phyloP scores from a whole-genome alignment of 2,113 vertebrate genomes.

The Podarcis cretensis region DNA sequence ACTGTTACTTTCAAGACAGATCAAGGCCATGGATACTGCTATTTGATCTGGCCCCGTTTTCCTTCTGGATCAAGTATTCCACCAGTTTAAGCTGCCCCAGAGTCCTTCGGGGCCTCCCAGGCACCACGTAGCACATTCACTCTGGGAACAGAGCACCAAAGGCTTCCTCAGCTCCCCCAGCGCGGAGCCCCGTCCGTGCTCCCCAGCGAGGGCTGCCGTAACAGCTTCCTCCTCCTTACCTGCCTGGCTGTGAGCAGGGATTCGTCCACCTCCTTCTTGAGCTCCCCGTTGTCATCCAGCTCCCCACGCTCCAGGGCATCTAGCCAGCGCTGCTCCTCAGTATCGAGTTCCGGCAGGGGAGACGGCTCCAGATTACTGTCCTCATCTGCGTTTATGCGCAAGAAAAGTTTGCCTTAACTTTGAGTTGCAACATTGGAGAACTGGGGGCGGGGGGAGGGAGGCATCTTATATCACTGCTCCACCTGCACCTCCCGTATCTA shows the following conservation, averaged over 20 bases:
- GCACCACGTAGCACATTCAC: accelerated
- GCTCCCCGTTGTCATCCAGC: constrained; percentile 93
- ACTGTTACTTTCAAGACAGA: neutral
- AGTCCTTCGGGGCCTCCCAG: neutral
- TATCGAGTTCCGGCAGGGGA: constrained; percentile 84
- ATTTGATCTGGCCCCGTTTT: neutral
- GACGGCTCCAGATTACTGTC: constrained; percentile 94
- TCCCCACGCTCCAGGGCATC: constrained; percentile 95
- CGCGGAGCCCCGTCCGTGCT: too few species aligned
- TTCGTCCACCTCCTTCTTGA: constrained; percentile 94
- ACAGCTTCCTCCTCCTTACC: constrained; percentile 67
- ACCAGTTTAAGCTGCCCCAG: neutral
- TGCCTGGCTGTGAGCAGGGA: constrained; percentile 91
- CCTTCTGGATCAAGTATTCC: neutral
- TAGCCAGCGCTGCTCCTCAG: constrained; percentile 90
- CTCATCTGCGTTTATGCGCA: constrained; percentile 80
- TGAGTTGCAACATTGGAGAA: too few species aligned
- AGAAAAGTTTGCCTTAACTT: neutral
- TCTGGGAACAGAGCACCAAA: accelerated
- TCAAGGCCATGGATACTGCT: too few species aligned
- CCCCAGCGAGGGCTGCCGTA: too few species aligned
- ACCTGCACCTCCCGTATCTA: too few species aligned
- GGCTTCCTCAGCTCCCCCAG: accelerated
- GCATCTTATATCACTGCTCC: too few species aligned
- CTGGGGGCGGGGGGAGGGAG: too few species aligned